Conservation (phyloP, 2,888 invertebrate species). For the Tryphoninae sp. region DNA sequence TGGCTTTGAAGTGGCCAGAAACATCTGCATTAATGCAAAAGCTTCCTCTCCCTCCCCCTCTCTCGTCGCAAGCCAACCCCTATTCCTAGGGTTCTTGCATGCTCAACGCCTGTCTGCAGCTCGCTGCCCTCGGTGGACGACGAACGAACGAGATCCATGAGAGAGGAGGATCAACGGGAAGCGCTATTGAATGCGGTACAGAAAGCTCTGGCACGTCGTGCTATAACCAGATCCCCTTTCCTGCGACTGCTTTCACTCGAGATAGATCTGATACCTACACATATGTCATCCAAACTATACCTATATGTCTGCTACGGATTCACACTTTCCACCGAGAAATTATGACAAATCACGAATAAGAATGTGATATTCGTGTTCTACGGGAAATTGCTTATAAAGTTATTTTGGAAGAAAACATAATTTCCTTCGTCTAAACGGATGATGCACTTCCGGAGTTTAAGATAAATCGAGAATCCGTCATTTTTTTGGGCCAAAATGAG, state of each 20-base stretch:
- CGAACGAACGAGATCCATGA: constrained; percentile 50
- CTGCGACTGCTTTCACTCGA: constrained; percentile 67
- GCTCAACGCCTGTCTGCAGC: constrained; percentile 58
- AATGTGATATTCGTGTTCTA: too few relatives aligned
- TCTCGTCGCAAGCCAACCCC: constrained; percentile 36
- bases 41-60: constrained; percentile 48
- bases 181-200: constrained; percentile 53
- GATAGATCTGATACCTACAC: constrained; percentile 52
- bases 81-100: constrained; percentile 36
- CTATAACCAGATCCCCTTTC: constrained; percentile 59
- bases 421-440: too few relatives aligned
- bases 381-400: too few relatives aligned
- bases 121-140: constrained; percentile 47
- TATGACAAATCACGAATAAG: too few relatives aligned
- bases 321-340: not conserved
- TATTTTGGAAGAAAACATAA: too few relatives aligned
- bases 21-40: constrained; percentile 74
- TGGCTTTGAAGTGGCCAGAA: constrained; percentile 74
- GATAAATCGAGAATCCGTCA: too few relatives aligned
- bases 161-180: constrained; percentile 61
- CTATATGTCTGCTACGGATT: not conserved
- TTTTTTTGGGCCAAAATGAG: too few relatives aligned
- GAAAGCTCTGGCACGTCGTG: constrained; percentile 56
- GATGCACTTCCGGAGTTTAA: too few relatives aligned
- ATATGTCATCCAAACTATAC: constrained; percentile 42